A percentile compares a stretch with the other conserved stretches of the same genome.
Evolutionary conservation across 2,113 vertebrate species (phyloP).

Genomic region (Paramisgurnus dabryanus): DNA sequence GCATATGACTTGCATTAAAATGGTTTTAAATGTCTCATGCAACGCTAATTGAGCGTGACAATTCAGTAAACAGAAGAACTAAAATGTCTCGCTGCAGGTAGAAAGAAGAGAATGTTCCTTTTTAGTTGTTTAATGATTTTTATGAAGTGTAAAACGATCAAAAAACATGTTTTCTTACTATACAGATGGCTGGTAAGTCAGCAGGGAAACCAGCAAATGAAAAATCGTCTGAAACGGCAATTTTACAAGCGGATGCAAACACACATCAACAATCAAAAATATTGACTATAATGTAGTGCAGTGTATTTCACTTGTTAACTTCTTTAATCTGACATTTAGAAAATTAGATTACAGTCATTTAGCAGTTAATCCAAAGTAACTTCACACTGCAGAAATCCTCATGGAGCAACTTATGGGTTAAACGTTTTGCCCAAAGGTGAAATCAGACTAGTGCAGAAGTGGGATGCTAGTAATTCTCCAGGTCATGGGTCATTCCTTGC

Average conservation of each 20-base stretch:
- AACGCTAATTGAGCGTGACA: background rate
- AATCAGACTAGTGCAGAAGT: background rate
- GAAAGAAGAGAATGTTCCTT: background rate
- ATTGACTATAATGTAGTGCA: background rate
- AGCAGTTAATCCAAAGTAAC: background rate
- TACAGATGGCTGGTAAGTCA: background rate
- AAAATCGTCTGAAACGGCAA: background rate
- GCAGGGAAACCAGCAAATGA: background rate
- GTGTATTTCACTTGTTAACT: background rate
- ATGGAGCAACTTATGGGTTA: background rate
- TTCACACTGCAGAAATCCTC: conserved; percentile 2
- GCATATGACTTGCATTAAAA: conserved; percentile 35
- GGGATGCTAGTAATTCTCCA: conserved; percentile 15
- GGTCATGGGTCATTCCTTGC: conserved; percentile 26
- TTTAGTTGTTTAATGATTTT: background rate
- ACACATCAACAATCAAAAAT: background rate
- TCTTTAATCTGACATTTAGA: background rate
- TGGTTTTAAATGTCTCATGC: conserved; percentile 5
- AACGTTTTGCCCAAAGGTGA: conserved; percentile 24
- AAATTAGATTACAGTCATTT: background rate
- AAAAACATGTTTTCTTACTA: too few species aligned
- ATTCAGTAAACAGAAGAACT: background rate
- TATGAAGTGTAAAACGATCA: too few species aligned
- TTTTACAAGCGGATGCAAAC: background rate
- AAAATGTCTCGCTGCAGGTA: background rate